These are phyloP conservation scores for Cichladusa arquata DNA, from an alignment of 2,113 vertebrate genomes.

Conservation along the genomic window DNA sequence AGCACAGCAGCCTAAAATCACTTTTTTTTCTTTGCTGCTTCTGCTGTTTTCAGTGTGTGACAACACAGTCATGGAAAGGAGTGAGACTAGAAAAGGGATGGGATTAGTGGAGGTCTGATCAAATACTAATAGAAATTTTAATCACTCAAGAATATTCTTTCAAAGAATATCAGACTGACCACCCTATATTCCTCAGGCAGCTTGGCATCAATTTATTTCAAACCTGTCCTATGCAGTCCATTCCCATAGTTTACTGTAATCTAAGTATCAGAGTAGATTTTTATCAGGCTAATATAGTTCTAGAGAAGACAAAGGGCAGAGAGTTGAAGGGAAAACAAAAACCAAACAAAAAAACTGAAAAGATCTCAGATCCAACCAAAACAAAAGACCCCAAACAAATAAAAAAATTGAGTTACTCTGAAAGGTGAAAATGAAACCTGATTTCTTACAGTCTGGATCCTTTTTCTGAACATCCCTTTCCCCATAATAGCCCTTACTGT, in stretches of 20 bases:
- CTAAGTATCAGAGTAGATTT: neutral
- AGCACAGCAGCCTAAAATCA: neutral
- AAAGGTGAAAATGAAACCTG: neutral
- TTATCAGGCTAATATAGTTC: neutral
- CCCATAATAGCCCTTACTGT: neutral
- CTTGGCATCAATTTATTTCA: neutral
- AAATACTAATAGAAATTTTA: neutral
- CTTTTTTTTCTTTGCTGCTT: neutral
- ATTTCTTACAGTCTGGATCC: neutral
- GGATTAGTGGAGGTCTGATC: neutral
- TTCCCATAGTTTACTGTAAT: neutral
- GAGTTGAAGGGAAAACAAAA: neutral
- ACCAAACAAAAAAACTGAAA: neutral
- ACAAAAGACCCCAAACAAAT: neutral
- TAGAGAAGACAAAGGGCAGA: neutral
- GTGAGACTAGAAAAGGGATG: neutral
- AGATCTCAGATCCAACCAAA: neutral
- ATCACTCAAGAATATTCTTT: neutral
- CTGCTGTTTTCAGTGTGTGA: neutral
- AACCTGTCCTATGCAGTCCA: neutral
- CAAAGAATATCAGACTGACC: neutral
- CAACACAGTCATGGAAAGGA: neutral
- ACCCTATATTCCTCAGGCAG: neutral
- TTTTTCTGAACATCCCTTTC: neutral
- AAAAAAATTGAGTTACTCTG: neutral